Base-by-base conservation (phyloP, 2,888 invertebrate genomes). In the Athalia circularis region DNA sequence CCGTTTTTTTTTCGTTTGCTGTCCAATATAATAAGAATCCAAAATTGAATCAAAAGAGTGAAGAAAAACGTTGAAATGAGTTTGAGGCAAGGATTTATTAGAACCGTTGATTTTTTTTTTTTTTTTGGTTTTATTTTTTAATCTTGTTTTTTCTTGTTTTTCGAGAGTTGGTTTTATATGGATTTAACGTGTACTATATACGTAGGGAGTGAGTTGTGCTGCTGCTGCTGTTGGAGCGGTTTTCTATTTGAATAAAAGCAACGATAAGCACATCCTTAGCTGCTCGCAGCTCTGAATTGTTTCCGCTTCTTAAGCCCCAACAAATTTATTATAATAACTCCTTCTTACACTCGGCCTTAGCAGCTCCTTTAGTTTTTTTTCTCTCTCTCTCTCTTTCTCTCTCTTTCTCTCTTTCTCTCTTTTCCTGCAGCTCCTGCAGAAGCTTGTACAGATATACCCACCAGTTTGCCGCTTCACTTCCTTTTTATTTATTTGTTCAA, bases 321-420 rank as follows among this genome's bases (percentile, higher is more conserved):
- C 89, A 89, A 89, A 89, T 89, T 89, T 89, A 89, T 89, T 88
- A 88, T 88, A 89, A 89, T 89, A 88, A 89, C 89, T 89, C 88
- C 88, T 88, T 88, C 88, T 87, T 87, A 88, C 87, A 85, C 82
- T 82, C 83, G 83, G 84, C 84, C 83, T 84, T 84, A 82, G 83
- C 83, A 81, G 81, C 84, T 86, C 84, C 82, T 82, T 84, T 81
- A 11, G 54, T 54, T 54, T 54, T 80, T 80, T 79, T 80, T 79
- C 29, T 79, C 76, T 79, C 77, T 64, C 70, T 81, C 81, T 77
- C 79, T 79, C 79, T 80, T 52, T 65, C 80, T 76, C 68, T 70
- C 68, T 80, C 77, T 78, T 76, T 15, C 50, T n/a, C n/a, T 80
- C 78, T 80, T 77, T 77, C 81, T 78, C 77, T 15, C 50, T 70